These are phyloP conservation scores for Palythoa grandiflora DNA, from an alignment of 92 coral and sea anemone genomes.

Conservation along the genomic window DNA sequence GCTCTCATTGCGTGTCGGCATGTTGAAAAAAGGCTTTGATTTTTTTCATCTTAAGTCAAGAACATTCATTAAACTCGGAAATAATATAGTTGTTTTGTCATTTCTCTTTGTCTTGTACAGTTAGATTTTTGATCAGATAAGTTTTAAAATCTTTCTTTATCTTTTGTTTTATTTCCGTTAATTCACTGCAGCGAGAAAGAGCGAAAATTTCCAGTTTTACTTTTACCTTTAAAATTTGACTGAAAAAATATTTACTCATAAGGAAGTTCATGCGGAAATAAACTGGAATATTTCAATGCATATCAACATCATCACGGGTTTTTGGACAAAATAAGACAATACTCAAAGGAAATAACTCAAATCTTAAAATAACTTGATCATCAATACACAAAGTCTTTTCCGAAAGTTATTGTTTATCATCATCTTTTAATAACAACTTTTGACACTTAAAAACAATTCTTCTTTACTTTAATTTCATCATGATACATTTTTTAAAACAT, in stretches of 20 bases:
- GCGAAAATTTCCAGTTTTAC: neutral
- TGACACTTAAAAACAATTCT: no score
- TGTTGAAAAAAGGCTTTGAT: conserved; percentile 10
- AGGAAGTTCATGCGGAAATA: conserved; percentile 20
- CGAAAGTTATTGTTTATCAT: conserved; percentile 13
- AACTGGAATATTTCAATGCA: neutral
- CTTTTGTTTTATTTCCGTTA: neutral
- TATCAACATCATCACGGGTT: conserved; percentile 8
- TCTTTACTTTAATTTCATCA: no score
- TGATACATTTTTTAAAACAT: no score
- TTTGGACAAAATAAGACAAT: conserved; percentile 1
- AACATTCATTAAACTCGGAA: conserved; percentile 4
- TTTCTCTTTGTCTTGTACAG: conserved; percentile 19
- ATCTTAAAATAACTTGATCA: conserved; percentile 1
- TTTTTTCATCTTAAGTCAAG: neutral
- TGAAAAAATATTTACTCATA: neutral
- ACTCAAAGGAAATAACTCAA: conserved; percentile 13
- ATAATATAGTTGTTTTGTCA: neutral
- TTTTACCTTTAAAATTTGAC: neutral
- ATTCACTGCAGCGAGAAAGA: no score
- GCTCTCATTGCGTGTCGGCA: conserved; percentile 48
- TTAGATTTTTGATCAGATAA: conserved; percentile 11
- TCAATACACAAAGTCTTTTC: conserved; percentile 12
- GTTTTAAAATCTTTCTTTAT: neutral
- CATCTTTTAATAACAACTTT: no score